Conservation (phyloP, 1,140 invertebrate species). For the Diuraphis noxia region DNA sequence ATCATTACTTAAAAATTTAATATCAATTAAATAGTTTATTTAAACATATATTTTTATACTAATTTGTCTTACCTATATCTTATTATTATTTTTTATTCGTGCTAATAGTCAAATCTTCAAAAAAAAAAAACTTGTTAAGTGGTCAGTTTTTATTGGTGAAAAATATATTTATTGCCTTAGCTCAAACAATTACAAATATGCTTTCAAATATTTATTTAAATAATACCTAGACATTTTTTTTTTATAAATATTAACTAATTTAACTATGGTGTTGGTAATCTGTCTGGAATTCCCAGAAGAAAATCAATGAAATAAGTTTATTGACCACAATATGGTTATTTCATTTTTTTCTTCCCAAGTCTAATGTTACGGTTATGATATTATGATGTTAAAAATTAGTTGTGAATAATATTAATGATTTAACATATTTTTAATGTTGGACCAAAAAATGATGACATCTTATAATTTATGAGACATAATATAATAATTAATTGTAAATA, state of each 20-base stretch:
- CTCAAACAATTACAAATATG: too few species aligned
- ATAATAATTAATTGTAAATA: too few species aligned
- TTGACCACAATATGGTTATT: not conserved
- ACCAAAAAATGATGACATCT: too few species aligned
- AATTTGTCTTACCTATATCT: not conserved
- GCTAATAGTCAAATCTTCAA: not conserved
- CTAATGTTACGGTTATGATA: not conserved
- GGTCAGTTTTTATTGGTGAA: too few species aligned
- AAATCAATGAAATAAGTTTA: not conserved
- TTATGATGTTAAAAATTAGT: not conserved
- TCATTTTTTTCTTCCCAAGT: not conserved
- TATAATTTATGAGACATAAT: too few species aligned
- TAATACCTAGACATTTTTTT: too few species aligned
- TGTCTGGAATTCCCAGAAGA: not conserved
- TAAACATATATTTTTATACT: not conserved
- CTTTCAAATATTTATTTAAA: too few species aligned
- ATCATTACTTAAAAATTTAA: not conserved
- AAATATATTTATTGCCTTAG: too few species aligned
- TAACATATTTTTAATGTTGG: too few species aligned
- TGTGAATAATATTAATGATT: not conserved
- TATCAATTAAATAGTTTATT: not conserved
- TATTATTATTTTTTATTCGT: not conserved
- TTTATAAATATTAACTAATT: too few species aligned
- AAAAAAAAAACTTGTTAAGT: too few species aligned
- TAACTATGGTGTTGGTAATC: not conserved